phyloP scores from a whole-genome alignment of 2,113 vertebrate genomes.

The Bungarus multicinctus region DNA sequence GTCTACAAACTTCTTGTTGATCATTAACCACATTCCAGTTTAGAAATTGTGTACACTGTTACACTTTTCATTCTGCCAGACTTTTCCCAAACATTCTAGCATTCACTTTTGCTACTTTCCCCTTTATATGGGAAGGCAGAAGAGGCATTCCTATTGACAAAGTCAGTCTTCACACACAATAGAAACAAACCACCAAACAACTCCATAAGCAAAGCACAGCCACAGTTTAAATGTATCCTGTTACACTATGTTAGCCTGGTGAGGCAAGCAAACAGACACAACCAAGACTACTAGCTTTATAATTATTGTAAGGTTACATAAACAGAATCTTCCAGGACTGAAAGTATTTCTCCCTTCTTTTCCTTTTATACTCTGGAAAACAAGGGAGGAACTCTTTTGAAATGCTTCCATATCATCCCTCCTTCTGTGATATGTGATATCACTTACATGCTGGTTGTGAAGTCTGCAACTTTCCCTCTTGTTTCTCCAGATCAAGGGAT shows the following conservation, averaged over 20 bases:
- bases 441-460: background rate
- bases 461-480: background rate
- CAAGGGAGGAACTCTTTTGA: background rate
- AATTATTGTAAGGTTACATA: background rate
- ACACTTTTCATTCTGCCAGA: background rate
- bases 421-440: background rate
- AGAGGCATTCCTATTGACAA: background rate
- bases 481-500: background rate
- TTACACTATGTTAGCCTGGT: background rate
- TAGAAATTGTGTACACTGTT: background rate
- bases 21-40: background rate
- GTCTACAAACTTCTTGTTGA: background rate
- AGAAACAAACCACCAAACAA: background rate
- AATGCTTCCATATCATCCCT: background rate
- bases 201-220: background rate
- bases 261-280: background rate
- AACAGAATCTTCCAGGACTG: background rate
- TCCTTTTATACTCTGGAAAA: background rate
- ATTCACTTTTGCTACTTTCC: background rate
- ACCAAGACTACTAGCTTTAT: background rate
- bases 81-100: background rate
- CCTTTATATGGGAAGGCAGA: background rate
- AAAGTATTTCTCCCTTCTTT: background rate
- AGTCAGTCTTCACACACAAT: background rate
- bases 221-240: background rate